Base-by-base conservation (phyloP, 2,888 invertebrate species). In the Galerucella pusilla region DNA sequence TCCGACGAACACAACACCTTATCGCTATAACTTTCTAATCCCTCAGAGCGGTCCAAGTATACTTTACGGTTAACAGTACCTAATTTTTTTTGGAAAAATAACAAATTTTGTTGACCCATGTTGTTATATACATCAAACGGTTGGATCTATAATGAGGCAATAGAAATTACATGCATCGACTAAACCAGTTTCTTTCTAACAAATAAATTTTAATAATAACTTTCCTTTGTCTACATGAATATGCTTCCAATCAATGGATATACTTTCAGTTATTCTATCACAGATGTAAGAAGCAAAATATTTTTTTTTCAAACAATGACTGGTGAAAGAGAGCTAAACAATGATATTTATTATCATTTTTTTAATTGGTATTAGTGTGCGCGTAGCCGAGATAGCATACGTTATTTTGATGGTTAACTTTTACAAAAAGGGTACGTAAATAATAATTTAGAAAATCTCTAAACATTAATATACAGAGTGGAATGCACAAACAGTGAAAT, bases 211-310 rank as follows among this genome's bases (percentile, higher is more conserved):
- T 6, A n/a, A 52, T 6, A 14, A 57, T 20, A 65, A 65, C 64
- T 65, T 65, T 65, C 64, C 46, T 65, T 65, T 65, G 46, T 65
- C 10, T 46, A 49, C 16, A 46, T 65, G 12, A 65, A 65, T 65
- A 65, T 65, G 46, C 64, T 65, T 46, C 64, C 16, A 46, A 20
- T 65, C 46, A 46, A 12, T 12, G 42, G 16, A 46, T 65, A 25
- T 63, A 63, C 63, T 63, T 63, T 63, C 63, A 9, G 63, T 28
- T 57, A 16, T 52, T n/a, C n/a, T 61, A 61, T 42, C 28, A 42
- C 35, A 61, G 2, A 28, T 14, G 12, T 63, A 63, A 1, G 9
- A 35, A 42, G 6, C 2, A 6, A 65, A 65, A 45, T 10, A 46
- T 45, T 45, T 42, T 16, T 65, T 11, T 46, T 65, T 12, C 10